A percentile compares a stretch with the other conserved stretches of the same genome.
Conservation (phyloP, 1,140 invertebrate genomes). For the Samia ricini region DNA sequence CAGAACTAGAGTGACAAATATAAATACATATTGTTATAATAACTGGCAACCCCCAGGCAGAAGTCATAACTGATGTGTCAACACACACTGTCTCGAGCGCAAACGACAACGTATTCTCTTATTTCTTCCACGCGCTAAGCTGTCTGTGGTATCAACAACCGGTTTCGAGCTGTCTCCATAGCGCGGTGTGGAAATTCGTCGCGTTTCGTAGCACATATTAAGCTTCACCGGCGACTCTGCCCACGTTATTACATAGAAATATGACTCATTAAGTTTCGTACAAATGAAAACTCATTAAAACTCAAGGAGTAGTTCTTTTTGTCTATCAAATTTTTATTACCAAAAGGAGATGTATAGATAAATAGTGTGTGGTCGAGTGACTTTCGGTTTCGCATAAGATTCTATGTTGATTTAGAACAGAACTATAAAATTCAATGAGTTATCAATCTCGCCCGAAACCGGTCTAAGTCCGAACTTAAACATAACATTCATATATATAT, state of each 20-base stretch:
- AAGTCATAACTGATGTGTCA: conserved; percentile 2
- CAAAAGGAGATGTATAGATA: no score
- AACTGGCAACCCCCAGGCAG: not conserved
- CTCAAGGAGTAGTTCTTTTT: no score
- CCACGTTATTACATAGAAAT: no score
- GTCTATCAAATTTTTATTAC: no score
- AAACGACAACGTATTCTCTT: not conserved
- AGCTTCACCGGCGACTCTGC: not conserved
- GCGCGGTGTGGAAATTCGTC: not conserved
- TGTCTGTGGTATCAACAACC: not conserved
- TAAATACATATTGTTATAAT: not conserved
- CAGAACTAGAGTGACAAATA: no score
- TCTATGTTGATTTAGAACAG: conserved; percentile 44
- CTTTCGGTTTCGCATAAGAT: conserved; percentile 63
- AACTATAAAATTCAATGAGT: conserved; percentile 45
- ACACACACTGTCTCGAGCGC: not conserved
- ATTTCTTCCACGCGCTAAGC: not conserved
- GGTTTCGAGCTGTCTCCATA: not conserved
- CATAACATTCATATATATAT: no score
- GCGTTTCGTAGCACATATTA: conserved; percentile 11
- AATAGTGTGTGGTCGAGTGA: conserved; percentile 11
- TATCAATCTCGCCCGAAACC: conserved; percentile 39
- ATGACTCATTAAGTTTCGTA: no score
- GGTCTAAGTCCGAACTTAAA: conserved; percentile 21
- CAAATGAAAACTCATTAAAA: no score